These are phyloP conservation scores for Babyrousa celebensis DNA, from an alignment of 2,797 vertebrate genomes.

Conservation along the genomic window DNA sequence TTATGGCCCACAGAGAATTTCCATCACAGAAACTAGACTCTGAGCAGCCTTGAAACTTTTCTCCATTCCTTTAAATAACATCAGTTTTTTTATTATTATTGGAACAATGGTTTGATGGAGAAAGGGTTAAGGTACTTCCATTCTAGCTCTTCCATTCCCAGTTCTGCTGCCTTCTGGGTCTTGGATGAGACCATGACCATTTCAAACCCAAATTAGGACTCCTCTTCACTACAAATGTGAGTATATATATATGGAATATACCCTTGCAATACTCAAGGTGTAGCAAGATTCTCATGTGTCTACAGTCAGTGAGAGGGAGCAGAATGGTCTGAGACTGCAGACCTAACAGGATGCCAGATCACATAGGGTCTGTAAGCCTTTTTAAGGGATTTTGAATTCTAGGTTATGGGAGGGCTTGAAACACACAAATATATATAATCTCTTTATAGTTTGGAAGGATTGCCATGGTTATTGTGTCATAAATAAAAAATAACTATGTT, in stretches of 20 bases:
- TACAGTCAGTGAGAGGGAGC: background rate
- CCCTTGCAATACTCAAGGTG: background rate
- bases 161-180: background rate
- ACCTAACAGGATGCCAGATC: background rate
- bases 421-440: background rate
- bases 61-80: background rate
- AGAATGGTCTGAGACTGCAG: background rate
- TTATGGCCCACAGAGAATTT: background rate
- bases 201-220: constrained; percentile 30
- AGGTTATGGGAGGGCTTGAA: background rate
- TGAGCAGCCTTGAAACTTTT: background rate
- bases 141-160: background rate
- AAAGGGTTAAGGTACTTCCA: background rate
- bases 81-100: background rate
- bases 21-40: background rate
- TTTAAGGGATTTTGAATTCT: background rate
- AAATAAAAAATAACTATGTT: background rate
- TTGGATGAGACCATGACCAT: background rate
- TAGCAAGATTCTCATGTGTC: background rate
- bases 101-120: background rate
- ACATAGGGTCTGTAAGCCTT: background rate
- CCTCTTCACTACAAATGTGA: background rate
- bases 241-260: background rate
- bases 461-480: background rate
- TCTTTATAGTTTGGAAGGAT: background rate